These are phyloP conservation scores for Nyctereutes procyonoides DNA, from an alignment of 2,113 vertebrate genomes.

Conservation along the genomic window DNA sequence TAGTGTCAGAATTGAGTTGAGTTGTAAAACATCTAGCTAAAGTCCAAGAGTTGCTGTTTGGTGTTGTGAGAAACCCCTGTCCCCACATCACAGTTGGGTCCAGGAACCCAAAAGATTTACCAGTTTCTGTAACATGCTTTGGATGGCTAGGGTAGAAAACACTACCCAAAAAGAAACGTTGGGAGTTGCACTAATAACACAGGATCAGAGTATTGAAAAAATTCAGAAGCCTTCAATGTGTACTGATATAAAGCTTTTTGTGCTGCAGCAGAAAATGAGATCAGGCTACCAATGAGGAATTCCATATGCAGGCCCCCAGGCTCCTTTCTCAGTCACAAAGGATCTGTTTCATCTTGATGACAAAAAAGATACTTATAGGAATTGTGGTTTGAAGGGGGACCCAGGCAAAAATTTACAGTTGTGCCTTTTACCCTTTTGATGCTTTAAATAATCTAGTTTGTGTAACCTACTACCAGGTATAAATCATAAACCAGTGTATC, in stretches of 20 bases:
- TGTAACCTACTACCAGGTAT: not conserved
- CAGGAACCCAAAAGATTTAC: not conserved
- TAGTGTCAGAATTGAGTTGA: not conserved
- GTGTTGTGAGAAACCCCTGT: not conserved
- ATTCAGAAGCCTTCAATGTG: not conserved
- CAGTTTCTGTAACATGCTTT: not conserved
- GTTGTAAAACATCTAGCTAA: not conserved
- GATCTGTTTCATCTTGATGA: not conserved
- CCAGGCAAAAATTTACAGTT: not conserved
- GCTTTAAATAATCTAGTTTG: not conserved
- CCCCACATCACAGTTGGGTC: not conserved
- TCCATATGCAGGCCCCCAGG: fast-evolving
- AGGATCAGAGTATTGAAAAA: not conserved
- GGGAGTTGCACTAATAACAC: not conserved
- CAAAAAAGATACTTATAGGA: not conserved
- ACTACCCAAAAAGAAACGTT: not conserved
- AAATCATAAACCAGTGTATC: not conserved
- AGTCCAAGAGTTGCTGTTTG: not conserved
- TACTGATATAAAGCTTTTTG: not conserved
- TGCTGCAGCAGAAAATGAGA: not conserved
- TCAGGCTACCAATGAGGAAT: not conserved
- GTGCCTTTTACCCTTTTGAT: not conserved
- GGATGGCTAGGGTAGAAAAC: not conserved
- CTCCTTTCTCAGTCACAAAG: not conserved
- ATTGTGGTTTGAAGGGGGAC: not conserved